Evolutionary conservation across 2,888 invertebrate species (phyloP), one percentile per base, ranked within the genome.

Genomic region (Caenorhabditis sp.): DNA sequence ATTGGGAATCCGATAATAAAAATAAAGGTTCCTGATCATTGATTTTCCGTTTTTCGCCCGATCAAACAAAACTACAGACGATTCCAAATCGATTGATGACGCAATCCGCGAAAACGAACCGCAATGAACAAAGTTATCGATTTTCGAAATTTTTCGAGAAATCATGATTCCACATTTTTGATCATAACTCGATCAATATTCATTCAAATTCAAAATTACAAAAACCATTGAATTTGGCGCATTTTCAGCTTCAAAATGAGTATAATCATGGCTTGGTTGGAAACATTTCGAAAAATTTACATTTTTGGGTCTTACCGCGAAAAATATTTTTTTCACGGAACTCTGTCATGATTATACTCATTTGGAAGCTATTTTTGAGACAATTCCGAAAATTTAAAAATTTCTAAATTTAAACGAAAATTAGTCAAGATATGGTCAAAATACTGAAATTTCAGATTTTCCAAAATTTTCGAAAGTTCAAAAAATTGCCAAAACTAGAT

Each of bases 321-420:
- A 31, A 44, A 44, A 44, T 7, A 16, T n/a, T 16, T 26, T 12
- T 1, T 26, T 2, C 0, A 2, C 1, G 12, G 3, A 56, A n/a
- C n/a, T 31, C 35, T 19, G 31, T 16, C 58, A n/a, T 58, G 58
- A 35, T 58, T 58, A 58, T 35, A 35, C 19, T 58, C 58, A 58
- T 58, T 58, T n/a, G 14, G 12, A 56, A 24, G 26, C 26, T 56
- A 22, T 26, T 26, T 7, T 0, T 2, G 14, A 8, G 26, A 22
- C 24, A 24, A 56, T 14, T 56, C 26, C 24, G 22, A 51, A 22
- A 22, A 19, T 24, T 14, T 14, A 56, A 56, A 26, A 24, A 56
- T 6, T 51, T 51, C 49, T 22, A 22, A 22, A 22, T 51, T 51
- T 51, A 5, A 4, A 22, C n/a, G 6, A 22, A 58, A 28, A 58